Base-by-base conservation (phyloP, 2,113 vertebrate species). In the Pterophyllum scalare region DNA sequence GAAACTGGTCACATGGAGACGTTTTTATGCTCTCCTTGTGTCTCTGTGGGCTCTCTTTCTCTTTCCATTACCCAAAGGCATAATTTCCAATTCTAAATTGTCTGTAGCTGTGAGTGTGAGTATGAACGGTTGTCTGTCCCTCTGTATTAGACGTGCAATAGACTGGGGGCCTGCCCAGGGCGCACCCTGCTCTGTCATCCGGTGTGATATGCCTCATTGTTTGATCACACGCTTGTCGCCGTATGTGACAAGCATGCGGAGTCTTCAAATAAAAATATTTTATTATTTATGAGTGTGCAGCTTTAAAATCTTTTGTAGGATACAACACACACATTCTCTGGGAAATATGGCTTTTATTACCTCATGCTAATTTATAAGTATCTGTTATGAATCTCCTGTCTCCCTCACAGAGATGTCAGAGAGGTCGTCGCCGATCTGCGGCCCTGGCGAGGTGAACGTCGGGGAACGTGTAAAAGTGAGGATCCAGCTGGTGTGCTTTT, bases 401-500 rank as follows among this genome's bases (percentile, higher is more conserved):
- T 31, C 20, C 92, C 86, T 72, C 5, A 13, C 88, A 97, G 96
- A 94, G 92, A 84, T 93, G 93, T 84, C 89, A 31, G 95, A 92
- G n/a, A n/a, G n/a, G n/a, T 9, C 12, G 31, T 11, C 54, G 8
- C 79, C 3, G 62, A 31, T 11, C 28, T 97, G 96, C 83, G 90
- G 89, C 77, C 92, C 94, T 3, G 92, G 89, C 5, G 93, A 94
- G 88, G 88, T 20, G 60, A 92, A 94, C 88, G 52, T 70, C 58
- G 91, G 84, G 93, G 95, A 1, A 0, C 78, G 1, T 97, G 96
- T 92, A 85, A 70, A 86, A 89, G 96, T 98, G 90, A 96, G 88
- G 22, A 26, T 3, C 84, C 62, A 1, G 82, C 79, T 35, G 65
- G 67, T 70, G 60, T 61, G 77, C 87, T 89, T 88, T 89, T 76